Evolutionary conservation across 2,797 vertebrate species (phyloP), one percentile per base, ranked within the genome.

Genomic region (Borostomias antarcticus): DNA sequence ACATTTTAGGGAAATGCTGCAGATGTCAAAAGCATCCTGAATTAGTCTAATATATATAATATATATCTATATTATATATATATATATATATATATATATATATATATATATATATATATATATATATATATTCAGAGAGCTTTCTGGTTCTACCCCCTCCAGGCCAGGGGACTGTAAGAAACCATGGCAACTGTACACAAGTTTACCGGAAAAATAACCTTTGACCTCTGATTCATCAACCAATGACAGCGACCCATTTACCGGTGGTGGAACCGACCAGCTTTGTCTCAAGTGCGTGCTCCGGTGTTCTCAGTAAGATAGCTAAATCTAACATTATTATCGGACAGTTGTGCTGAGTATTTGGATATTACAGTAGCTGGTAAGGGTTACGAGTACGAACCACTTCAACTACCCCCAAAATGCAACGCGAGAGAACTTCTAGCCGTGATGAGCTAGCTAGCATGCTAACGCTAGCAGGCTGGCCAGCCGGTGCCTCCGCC

Each of bases 221-320:
- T 75, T 83, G 83, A 88, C 80, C 87, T 65, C 65, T 11, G 32
- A 56, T 47, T 65, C 26, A 73, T 75, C 6, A 23, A 64, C 89
- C 84, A 86, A 88, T 86, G 48, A 78, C 9, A 60, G 51, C 29
- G 51, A 52, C 1, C 70, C 62, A 17, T 13, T 47, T 76, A 28
- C 85, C 70, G 85, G 79, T 75, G 50, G n/a, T n/a, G n/a, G n/a
- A 5, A 45, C 25, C 21, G 7, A 64, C 40, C 60, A 52, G 61
- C 62, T 43, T 61, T 29, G 26, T 62, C 5, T 62, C 26, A 32
- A 5, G 59, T 61, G 26, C 40, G n/a, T 5, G 35, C 25, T n/a
- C n/a, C n/a, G n/a, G n/a, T n/a, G n/a, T n/a, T n/a, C n/a, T n/a
- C n/a, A n/a, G n/a, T n/a, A n/a, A n/a, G n/a, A n/a, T n/a, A n/a